Evolutionary conservation across 2,113 vertebrate species (phyloP).

Genomic region (Tenebrosternarchus preto): DNA sequence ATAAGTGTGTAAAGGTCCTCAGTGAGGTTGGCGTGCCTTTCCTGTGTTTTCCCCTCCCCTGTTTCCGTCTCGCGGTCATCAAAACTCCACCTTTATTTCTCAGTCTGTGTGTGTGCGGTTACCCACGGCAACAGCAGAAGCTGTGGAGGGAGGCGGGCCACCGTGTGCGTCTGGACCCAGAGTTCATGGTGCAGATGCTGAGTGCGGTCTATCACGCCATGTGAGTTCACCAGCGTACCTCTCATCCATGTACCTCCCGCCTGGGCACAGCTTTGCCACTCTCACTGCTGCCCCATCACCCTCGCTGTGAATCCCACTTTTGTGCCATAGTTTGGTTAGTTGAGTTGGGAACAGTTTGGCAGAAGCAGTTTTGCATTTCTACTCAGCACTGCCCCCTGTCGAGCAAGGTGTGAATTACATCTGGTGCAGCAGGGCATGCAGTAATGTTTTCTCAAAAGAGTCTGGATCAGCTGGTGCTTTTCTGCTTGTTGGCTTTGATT

Average conservation of each 20-base stretch:
- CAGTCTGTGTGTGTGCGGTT: conserved; percentile 94
- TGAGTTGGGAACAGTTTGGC: neutral
- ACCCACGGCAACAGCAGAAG: conserved; percentile 94
- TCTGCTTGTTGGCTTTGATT: neutral
- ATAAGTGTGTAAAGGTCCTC: conserved; percentile 3
- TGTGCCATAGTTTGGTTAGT: conserved; percentile 4
- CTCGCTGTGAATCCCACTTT: too few species aligned
- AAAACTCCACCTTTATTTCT: conserved; percentile 23
- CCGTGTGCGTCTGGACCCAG: conserved; percentile 90
- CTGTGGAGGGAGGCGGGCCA: conserved; percentile 91
- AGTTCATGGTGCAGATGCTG: conserved; percentile 98
- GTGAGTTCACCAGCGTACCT: conserved; percentile 72
- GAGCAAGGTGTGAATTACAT: neutral
- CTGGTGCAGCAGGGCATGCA: too few species aligned
- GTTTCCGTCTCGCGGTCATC: neutral
- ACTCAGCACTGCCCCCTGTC: neutral
- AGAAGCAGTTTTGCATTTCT: neutral
- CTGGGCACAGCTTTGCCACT: neutral
- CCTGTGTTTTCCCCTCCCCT: neutral
- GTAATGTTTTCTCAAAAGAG: too few species aligned
- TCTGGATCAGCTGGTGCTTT: neutral
- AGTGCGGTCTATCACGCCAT: conserved; percentile 95
- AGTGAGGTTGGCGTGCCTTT: neutral
- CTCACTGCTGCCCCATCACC: neutral
- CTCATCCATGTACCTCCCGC: too few species aligned